Conservation (phyloP, 2,888 invertebrate species). For the Fabriciana adippe region DNA sequence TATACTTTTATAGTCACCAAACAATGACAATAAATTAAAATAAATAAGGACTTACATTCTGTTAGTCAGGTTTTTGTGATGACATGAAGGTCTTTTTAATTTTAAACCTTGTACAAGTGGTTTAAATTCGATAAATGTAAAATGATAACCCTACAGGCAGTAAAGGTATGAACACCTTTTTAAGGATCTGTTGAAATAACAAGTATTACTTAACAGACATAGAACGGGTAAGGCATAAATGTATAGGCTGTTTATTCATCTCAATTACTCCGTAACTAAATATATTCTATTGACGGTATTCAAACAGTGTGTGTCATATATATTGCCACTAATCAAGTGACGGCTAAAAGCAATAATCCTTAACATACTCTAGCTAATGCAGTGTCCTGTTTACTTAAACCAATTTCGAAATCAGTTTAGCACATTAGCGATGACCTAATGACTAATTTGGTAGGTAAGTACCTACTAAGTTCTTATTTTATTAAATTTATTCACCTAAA, state of each 20-base stretch:
- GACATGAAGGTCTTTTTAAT: background rate
- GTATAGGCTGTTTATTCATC: constrained; percentile 13
- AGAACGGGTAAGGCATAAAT: constrained; percentile 21
- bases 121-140: background rate
- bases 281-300: constrained; percentile 32
- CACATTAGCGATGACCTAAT: constrained; percentile 6
- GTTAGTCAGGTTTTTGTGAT: background rate
- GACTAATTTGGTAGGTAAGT: constrained; percentile 1
- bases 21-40: background rate
- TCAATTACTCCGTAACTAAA: constrained; percentile 28
- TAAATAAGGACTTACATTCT: background rate
- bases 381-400: constrained; percentile 29
- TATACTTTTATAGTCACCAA: too few species aligned
- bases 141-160: background rate
- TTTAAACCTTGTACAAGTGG: background rate
- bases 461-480: too few species aligned
- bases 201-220: constrained; percentile 31
- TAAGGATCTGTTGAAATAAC: constrained; percentile 32
- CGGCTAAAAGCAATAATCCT: constrained; percentile 28
- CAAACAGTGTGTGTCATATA: constrained; percentile 26
- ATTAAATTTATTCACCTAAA: too few species aligned
- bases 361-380: constrained; percentile 29
- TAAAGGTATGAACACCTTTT: constrained; percentile 14
- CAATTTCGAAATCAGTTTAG: constrained; percentile 28
- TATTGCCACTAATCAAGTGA: constrained; percentile 25